Evolutionary conservation across 2,113 vertebrate genomes (phyloP).

Genomic region (Myotis yumanensis): DNA sequence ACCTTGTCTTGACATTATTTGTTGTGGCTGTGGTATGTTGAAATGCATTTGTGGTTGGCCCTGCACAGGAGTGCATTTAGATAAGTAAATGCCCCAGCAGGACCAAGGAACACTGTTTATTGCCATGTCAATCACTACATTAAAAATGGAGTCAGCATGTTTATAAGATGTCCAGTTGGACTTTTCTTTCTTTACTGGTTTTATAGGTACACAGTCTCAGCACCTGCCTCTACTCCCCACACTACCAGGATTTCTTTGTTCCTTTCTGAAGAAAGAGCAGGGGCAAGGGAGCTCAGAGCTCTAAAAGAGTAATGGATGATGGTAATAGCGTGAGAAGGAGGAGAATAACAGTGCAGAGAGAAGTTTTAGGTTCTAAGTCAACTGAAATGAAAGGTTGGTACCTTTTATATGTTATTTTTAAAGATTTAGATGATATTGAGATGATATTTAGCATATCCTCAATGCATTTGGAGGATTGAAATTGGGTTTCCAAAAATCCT

Average conservation of each 20-base stretch:
- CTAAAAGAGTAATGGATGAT: neutral
- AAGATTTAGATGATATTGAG: neutral
- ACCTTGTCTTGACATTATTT: neutral
- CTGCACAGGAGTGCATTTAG: neutral
- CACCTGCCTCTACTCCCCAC: neutral
- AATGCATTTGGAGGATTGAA: neutral
- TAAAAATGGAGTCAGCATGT: neutral
- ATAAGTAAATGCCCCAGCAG: neutral
- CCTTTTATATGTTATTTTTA: neutral
- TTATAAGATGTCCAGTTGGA: neutral
- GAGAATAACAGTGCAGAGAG: neutral
- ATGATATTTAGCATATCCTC: neutral
- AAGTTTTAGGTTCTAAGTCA: neutral
- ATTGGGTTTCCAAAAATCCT: neutral
- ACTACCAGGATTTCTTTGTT: neutral
- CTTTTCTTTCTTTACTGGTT: neutral
- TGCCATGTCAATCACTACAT: neutral
- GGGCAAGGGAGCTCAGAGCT: neutral
- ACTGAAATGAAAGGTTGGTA: neutral
- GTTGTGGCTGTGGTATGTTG: neutral
- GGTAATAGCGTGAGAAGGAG: neutral
- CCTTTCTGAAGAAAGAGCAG: slow-evolving; percentile 26
- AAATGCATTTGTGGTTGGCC: neutral
- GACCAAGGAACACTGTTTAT: neutral
- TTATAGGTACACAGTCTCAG: neutral